Base-by-base conservation (phyloP, 2,888 invertebrate genomes). In the Diploptera punctata region DNA sequence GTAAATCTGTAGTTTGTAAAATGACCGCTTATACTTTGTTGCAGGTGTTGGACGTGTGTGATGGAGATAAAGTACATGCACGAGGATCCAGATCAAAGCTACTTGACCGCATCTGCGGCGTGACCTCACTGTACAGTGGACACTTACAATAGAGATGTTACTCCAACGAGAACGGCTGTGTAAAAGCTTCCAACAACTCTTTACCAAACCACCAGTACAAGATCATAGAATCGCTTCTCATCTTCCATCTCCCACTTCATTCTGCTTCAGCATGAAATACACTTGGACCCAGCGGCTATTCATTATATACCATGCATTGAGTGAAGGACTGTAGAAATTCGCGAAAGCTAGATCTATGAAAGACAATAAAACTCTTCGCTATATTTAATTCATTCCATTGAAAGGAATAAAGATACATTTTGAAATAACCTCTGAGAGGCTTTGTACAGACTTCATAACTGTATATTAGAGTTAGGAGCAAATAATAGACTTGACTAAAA, bases 111-210 rank as follows among this genome's bases (percentile, higher is more conserved):
- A 26, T 57, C 21, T 29, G 31, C n/a, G 29, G 29, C 57, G 29
- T 57, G 57, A 57, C n/a, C 29, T 29, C 57, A 57, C 26, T n/a
- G 16, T 3, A n/a, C 57, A 57, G 57, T 57, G 57, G 57, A 57
- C 26, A 57, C 57, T 0, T 13, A 29, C 57, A 57, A 16, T 29
- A 57, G 57, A 29, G 26, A 57, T 57, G 57, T 31, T 57, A 31
- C 57, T 57, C n/a, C 16, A 31, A 29, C 31, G 16, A 31, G 26
- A 29, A n/a, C 13, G 26, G 57, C 16, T 24, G 26, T 16, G n/a
- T 29, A 21, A 29, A 9, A 57, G 26, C 29, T 19, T 52, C 52
- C 52, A 3, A 18, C 52, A 21, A 4, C 33, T 7, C 26, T 21
- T 24, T 21, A 52, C 1, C 33, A 33, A 33, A 33, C 33, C 24